Conservation (phyloP, 92 coral and sea anemone species). For the Parazoanthus atlanticus region DNA sequence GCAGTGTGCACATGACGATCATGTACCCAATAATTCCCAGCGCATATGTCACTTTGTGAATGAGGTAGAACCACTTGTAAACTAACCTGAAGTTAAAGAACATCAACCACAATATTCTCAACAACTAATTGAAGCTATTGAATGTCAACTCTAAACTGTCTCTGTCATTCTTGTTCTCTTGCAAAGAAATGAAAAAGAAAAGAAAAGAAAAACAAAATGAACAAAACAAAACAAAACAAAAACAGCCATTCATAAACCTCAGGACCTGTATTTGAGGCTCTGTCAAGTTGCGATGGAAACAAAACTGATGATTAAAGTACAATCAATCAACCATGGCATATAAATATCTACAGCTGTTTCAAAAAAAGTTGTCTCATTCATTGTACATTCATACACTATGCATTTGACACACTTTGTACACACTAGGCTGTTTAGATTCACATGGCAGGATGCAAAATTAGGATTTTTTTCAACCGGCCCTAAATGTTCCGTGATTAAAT, state of each 20-base stretch:
- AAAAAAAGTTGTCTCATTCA: too few species aligned
- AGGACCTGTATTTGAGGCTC: background rate
- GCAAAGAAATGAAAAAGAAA: background rate
- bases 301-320: background rate
- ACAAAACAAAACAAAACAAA: background rate
- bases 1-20: constrained; percentile 82
- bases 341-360: background rate
- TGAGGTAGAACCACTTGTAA: constrained; percentile 92
- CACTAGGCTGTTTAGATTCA: too few species aligned
- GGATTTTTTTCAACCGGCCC: too few species aligned
- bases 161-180: background rate
- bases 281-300: background rate
- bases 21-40: constrained; percentile 92
- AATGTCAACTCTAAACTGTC: background rate
- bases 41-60: constrained; percentile 91
- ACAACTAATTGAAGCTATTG: background rate
- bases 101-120: background rate
- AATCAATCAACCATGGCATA: too few species aligned
- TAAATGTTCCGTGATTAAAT: too few species aligned
- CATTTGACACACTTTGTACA: too few species aligned
- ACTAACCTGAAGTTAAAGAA: constrained; percentile 70
- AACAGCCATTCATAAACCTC: background rate
- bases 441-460: too few species aligned
- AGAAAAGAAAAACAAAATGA: background rate
- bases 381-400: too few species aligned